phyloP scores from a whole-genome alignment of 1,140 invertebrate genomes.

The Drosophila subpulchrella region DNA sequence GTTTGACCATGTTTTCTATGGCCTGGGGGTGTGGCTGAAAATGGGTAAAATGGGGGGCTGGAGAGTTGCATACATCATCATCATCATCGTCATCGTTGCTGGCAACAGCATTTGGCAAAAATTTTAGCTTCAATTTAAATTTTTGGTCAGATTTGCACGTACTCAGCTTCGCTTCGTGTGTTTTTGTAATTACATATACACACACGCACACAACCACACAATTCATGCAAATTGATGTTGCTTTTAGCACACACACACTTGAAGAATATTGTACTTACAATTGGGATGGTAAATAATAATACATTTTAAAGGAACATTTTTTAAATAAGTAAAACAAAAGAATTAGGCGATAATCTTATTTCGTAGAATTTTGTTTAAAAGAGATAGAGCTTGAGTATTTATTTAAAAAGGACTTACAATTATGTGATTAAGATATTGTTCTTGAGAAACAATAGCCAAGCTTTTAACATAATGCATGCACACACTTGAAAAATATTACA shows the following conservation, averaged over 20 bases:
- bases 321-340: not conserved
- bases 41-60: constrained; percentile 2
- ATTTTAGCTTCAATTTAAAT: constrained; percentile 83
- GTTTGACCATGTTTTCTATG: constrained; percentile 20
- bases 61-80: constrained; percentile 65
- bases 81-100: constrained; percentile 35
- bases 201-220: constrained; percentile 41
- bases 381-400: not conserved
- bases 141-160: constrained; percentile 84
- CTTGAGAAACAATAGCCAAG: too few relatives aligned
- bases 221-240: constrained; percentile 81
- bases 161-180: constrained; percentile 66
- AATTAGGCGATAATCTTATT: not conserved
- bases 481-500: too few relatives aligned
- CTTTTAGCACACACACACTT: constrained; percentile 62
- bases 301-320: not conserved
- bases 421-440: too few relatives aligned
- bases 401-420: too few relatives aligned
- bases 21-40: constrained; percentile 11
- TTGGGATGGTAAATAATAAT: not conserved
- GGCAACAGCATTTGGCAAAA: constrained; percentile 74
- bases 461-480: too few relatives aligned
- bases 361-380: not conserved
- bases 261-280: not conserved
- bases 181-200: constrained; percentile 78